Evolutionary conservation across 2,113 vertebrate species (phyloP), one percentile per base, ranked within the genome.

Genomic region (Pristiophorus japonicus): DNA sequence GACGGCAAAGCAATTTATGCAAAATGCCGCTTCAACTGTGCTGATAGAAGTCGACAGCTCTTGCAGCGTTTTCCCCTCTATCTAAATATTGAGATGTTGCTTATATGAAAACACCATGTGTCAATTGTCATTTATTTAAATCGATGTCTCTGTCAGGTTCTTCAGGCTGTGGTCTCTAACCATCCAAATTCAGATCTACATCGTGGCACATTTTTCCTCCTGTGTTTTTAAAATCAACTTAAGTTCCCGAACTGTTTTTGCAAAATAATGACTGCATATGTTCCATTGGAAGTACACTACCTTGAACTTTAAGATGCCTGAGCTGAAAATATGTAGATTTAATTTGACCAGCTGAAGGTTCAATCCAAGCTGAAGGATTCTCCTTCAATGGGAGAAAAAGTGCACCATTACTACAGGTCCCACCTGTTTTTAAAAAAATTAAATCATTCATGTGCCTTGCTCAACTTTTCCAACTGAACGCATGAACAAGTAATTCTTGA

Each of bases 381-480:
- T 42, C 38, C 65, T 18, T 67, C 34, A 45, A 66, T 16, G 38
- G n/a, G 5, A 62, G 55, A 91, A 91, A 91, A n/a, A 12, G 55
- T 91, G n/a, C 38, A 67, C 22, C n/a, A 14, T 94, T 94, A 45
- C 11, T 34, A 93, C 38, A 45, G 45, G 22, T 70, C 45, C 45
- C 66, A 47, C 27, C 65, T 94, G 16, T 38, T n/a, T n/a, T 59
- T 11, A 90, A 14, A 90, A 90, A 51, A 51, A 51, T 2, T 4
- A 91, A 63, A 92, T 63, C 16, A 30, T 65, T 62, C 62, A n/a
- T 92, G 34, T 51, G 42, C 93, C 66, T 94, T 94, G 91, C 63
- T 93, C 59, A 93, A 94, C 66, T 7, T 67, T 94, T 94, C 24
- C 24, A 73, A 45, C 42, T 94, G 42, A 70, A 45, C 30, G 24